Percentiles rank a stretch among this genome's conserved stretches.
Evolutionary conservation across 2,888 invertebrate genomes (phyloP).

Genomic region (Antheraea assamensis): DNA sequence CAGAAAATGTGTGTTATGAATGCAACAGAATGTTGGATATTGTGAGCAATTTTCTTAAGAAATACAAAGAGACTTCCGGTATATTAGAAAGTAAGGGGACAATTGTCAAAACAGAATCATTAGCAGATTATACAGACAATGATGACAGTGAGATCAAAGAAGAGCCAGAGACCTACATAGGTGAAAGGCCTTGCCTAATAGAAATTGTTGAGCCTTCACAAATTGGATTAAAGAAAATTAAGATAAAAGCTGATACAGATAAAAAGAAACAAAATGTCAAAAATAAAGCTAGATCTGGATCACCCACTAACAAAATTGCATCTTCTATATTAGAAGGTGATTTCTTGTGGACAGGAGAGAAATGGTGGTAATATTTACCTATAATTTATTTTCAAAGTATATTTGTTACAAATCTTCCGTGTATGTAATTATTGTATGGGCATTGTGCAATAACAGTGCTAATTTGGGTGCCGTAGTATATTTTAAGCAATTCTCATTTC

Average conservation of each 20-base stretch:
- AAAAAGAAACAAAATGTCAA: conserved; percentile 30
- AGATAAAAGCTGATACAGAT: conserved; percentile 30
- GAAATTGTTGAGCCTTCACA: conserved; percentile 40
- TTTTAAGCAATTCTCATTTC: too few relatives aligned
- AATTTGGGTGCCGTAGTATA: too few relatives aligned
- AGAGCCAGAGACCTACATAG: conserved; percentile 37
- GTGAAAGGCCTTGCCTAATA: conserved; percentile 35
- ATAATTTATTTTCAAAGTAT: conserved; percentile 23
- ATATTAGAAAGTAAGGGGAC: conserved; percentile 8
- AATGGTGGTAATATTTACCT: conserved; percentile 67
- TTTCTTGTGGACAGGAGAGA: conserved; percentile 66
- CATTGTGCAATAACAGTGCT: too few relatives aligned
- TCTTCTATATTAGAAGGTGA: conserved; percentile 70
- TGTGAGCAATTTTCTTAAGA: conserved; percentile 57
- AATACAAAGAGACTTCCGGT: conserved; percentile 50
- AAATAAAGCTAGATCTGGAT: conserved; percentile 31
- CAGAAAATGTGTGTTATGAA: conserved; percentile 58
- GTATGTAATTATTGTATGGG: too few relatives aligned
- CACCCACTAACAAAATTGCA: conserved; percentile 57
- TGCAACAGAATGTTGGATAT: conserved; percentile 58
- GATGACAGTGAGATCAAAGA: conserved; percentile 42
- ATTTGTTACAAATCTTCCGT: background rate
- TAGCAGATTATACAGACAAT: conserved; percentile 19
- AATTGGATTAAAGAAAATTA: conserved; percentile 35
- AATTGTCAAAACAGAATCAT: conserved; percentile 22